Conservation (phyloP, 2,797 vertebrate genomes). For the Sebastes umbrosus region DNA sequence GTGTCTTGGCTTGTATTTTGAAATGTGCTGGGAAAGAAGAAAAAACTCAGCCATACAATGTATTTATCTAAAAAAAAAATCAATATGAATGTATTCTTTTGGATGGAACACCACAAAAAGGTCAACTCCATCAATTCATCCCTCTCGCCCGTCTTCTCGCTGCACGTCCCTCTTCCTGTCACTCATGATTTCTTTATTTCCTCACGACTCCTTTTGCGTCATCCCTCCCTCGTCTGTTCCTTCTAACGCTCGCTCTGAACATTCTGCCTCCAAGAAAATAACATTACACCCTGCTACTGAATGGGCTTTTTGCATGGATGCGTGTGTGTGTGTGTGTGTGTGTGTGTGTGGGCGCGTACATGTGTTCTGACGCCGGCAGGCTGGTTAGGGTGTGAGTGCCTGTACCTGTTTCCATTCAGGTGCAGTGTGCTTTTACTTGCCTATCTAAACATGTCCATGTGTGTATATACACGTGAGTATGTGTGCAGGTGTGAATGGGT, state of each 20-base stretch:
- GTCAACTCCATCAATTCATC: conserved; percentile 45
- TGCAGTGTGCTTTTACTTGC: conserved; percentile 2
- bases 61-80: conserved; percentile 21
- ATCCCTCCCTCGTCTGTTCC: conserved; percentile 18
- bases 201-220: conserved; percentile 9
- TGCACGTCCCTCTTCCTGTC: conserved; percentile 4
- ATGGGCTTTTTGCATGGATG: neutral
- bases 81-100: conserved; percentile 19
- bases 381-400: conserved; percentile 12
- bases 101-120: conserved; percentile 26
- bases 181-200: conserved; percentile 24
- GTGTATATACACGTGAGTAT: neutral
- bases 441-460: neutral
- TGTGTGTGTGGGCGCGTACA: neutral
- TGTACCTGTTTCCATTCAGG: conserved; percentile 39
- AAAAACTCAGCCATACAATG: neutral
- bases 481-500: neutral
- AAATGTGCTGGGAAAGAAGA: neutral
- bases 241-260: conserved; percentile 18
- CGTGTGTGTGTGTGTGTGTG: neutral
- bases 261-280: conserved; percentile 53
- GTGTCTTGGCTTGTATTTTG: conserved; percentile 11
- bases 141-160: neutral
- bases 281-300: conserved; percentile 53
- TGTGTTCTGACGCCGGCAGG: neutral